Evolutionary conservation across 2,113 vertebrate genomes (phyloP).

Genomic region (Alectura lathami): DNA sequence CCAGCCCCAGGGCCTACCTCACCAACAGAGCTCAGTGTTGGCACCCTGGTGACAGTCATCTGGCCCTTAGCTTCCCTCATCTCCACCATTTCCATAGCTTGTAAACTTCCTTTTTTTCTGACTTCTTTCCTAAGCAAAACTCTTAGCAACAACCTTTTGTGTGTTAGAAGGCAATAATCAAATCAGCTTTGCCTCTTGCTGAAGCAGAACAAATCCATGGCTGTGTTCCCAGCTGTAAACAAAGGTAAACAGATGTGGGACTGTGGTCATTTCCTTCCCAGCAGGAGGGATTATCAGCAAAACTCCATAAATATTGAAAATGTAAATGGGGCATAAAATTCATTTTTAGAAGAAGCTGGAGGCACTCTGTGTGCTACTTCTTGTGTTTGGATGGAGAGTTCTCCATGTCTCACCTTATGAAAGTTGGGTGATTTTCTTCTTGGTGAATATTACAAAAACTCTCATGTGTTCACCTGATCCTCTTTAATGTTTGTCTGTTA

Average conservation of each 20-base stretch:
- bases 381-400: not conserved
- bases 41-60: not conserved
- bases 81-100: not conserved
- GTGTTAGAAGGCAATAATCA: constrained; percentile 26
- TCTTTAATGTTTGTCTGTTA: not conserved
- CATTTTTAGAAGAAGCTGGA: not conserved
- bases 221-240: constrained; percentile 60
- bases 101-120: not conserved
- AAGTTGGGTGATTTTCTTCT: not conserved
- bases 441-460: not conserved
- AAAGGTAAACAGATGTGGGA: constrained; percentile 55
- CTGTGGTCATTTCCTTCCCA: constrained; percentile 45
- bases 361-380: not conserved
- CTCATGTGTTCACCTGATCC: not conserved
- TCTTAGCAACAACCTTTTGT: not conserved
- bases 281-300: constrained; percentile 40
- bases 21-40: not conserved
- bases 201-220: constrained; percentile 60
- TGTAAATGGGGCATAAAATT: constrained; percentile 46
- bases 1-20: not conserved
- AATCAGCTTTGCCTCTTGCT: not conserved
- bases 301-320: constrained; percentile 47
- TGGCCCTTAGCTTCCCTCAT: not conserved
- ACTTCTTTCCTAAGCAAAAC: not conserved
- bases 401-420: not conserved